A percentile compares a stretch with the other conserved stretches of the same genome.
phyloP scores from a whole-genome alignment of 2,888 invertebrate genomes.

The Invenusta paracnida region DNA sequence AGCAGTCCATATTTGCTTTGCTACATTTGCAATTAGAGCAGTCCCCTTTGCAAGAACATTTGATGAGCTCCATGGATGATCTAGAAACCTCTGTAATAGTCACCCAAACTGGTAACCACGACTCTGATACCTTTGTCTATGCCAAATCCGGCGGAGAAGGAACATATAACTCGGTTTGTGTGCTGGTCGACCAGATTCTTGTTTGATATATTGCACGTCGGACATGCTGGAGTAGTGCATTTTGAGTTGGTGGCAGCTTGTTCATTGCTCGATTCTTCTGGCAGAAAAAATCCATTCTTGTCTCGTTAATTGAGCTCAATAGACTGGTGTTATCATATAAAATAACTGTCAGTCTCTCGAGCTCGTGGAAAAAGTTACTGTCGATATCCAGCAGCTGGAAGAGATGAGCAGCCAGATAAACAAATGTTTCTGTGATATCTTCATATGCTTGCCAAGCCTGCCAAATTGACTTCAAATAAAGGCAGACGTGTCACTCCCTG shows the following conservation, averaged over 20 bases:
- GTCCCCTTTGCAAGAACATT: constrained; percentile 4
- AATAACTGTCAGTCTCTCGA: constrained; percentile 5
- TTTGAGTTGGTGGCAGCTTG: constrained; percentile 5
- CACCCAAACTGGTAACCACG: constrained; percentile 4
- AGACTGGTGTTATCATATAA: neutral
- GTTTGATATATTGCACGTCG: constrained; percentile 18
- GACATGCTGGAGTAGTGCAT: neutral
- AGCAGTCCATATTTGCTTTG: neutral
- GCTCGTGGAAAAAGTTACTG: neutral
- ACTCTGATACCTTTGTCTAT: neutral
- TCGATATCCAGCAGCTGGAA: constrained; percentile 10
- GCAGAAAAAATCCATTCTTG: neutral
- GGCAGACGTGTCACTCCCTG: neutral
- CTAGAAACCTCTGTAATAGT: neutral
- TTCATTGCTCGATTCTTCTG: constrained; percentile 26
- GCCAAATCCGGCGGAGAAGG: neutral
- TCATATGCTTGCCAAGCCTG: neutral
- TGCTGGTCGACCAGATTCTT: neutral
- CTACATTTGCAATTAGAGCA: neutral
- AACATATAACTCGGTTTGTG: neutral
- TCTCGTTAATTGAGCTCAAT: neutral
- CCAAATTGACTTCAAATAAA: neutral
- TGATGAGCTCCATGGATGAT: constrained; percentile 2
- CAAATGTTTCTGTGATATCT: constrained; percentile 20
- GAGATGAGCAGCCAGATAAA: constrained; percentile 18